Percentiles rank a stretch among this genome's conserved stretches.
phyloP scores from a whole-genome alignment of 2,113 vertebrate genomes.

The Platysteira castanea region DNA sequence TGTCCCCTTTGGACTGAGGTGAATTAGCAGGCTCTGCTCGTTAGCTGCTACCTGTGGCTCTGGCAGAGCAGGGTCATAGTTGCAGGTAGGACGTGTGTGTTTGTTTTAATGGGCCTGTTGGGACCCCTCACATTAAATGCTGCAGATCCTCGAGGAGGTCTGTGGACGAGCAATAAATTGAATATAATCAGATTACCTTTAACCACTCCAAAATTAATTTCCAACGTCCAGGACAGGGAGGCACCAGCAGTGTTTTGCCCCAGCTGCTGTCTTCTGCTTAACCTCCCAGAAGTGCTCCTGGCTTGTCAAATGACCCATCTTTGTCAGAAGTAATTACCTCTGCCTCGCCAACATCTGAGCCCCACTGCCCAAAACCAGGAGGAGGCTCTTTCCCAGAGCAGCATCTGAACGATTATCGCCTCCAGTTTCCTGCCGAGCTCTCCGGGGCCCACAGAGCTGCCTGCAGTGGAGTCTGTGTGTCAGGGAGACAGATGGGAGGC shows the following conservation, averaged over 20 bases:
- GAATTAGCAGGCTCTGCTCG: constrained; percentile 19
- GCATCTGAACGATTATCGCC: neutral
- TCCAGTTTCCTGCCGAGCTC: neutral
- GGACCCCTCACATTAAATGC: neutral
- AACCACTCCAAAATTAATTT: neutral
- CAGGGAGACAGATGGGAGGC: neutral
- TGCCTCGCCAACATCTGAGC: neutral
- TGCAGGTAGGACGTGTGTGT: neutral
- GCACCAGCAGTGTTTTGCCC: neutral
- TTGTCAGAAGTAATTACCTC: neutral
- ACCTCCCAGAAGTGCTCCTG: neutral
- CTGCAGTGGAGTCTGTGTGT: neutral
- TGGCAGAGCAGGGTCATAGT: neutral
- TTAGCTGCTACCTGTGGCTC: neutral
- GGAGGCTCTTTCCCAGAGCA: neutral
- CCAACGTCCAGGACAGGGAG: neutral
- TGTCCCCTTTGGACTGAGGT: neutral
- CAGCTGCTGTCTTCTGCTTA: neutral
- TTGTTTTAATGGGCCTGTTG: constrained; percentile 10
- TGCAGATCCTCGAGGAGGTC: neutral
- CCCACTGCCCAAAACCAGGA: neutral
- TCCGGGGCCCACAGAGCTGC: fast-evolving
- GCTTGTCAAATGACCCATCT: neutral
- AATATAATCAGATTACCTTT: neutral
- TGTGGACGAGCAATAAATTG: neutral